Percentiles rank a stretch among this genome's conserved stretches.
Evolutionary conservation across 2,797 vertebrate genomes (phyloP).

Genomic region (Masticophis lateralis): DNA sequence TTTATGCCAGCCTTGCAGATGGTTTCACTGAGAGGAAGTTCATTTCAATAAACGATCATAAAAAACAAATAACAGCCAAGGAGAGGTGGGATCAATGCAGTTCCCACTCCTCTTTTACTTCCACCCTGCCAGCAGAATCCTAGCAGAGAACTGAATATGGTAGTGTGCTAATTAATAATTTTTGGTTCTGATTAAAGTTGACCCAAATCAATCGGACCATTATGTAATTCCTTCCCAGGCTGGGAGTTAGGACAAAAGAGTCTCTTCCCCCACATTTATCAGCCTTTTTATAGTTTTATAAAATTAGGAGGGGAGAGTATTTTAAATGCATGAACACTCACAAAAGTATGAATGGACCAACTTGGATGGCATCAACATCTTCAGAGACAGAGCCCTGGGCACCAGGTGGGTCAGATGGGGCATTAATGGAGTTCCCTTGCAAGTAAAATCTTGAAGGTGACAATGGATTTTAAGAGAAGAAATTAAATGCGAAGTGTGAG

Average conservation of each 20-base stretch:
- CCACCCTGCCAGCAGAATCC: neutral
- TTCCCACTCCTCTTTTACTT: neutral
- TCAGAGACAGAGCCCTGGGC: neutral
- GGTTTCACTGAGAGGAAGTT: neutral
- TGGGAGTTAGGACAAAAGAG: neutral
- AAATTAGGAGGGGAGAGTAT: neutral
- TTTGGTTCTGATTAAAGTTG: neutral
- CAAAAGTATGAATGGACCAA: neutral
- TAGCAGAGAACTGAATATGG: neutral
- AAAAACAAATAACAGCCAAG: neutral
- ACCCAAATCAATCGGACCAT: neutral
- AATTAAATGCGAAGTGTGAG: neutral
- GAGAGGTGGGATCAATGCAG: neutral
- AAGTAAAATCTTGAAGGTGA: neutral
- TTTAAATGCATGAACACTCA: neutral
- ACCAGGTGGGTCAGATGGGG: neutral
- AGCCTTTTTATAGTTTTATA: neutral
- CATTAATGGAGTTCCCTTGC: neutral
- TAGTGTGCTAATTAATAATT: neutral
- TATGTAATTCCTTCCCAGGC: neutral
- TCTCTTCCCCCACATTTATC: neutral
- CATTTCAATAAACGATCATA: neutral
- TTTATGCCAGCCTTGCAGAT: neutral
- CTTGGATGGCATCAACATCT: neutral
- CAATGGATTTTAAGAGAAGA: neutral